Conservation (phyloP, 2,113 vertebrate species). For the Prionailurus bengalensis region DNA sequence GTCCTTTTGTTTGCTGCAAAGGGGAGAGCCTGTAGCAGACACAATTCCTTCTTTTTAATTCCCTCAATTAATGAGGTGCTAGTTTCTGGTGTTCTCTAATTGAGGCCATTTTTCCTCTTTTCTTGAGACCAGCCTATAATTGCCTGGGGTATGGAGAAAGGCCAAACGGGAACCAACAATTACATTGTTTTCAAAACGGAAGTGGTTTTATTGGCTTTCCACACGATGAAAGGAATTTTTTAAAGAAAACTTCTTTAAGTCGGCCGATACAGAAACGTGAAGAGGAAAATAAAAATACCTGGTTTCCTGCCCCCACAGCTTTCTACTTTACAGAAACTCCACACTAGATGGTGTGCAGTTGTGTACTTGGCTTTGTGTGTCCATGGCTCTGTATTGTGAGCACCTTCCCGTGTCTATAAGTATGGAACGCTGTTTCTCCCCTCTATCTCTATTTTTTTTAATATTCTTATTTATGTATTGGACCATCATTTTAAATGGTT, state of each 20-base stretch:
- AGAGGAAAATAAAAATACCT: conserved; percentile 28
- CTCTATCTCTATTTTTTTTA: background rate
- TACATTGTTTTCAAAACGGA: background rate
- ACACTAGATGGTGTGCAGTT: background rate
- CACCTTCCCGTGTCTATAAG: background rate
- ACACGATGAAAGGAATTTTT: background rate
- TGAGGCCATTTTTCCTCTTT: conserved; percentile 18
- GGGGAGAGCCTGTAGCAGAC: background rate
- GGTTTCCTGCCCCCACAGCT: background rate
- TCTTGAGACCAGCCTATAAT: background rate
- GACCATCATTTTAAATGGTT: background rate
- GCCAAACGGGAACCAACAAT: background rate
- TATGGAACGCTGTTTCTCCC: background rate
- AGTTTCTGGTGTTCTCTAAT: background rate
- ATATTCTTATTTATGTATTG: background rate
- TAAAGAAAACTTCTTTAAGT: background rate
- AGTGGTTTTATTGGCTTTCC: background rate
- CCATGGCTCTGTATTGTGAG: background rate
- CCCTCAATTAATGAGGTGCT: background rate
- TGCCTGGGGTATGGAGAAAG: background rate
- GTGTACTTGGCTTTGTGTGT: background rate
- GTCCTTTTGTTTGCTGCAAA: background rate
- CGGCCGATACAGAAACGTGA: background rate
- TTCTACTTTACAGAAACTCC: background rate
- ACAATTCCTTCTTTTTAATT: background rate